phyloP scores from a whole-genome alignment of 2,797 vertebrate species.

The Cyclopterus lumpus region DNA sequence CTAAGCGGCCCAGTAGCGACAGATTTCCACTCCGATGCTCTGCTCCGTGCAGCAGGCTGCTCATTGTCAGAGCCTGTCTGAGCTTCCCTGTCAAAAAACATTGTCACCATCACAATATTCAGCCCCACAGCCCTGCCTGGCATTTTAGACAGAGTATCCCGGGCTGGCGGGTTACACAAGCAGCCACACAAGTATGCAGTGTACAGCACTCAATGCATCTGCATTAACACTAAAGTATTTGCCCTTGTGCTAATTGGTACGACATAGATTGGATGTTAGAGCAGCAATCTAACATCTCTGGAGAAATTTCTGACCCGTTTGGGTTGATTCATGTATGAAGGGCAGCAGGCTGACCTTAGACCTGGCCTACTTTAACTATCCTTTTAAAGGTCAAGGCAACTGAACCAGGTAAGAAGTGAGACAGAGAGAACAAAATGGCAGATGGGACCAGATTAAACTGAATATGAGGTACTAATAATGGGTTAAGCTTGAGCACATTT shows the following conservation, averaged over 20 bases:
- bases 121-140: conserved; percentile 49
- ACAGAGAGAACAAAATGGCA: neutral
- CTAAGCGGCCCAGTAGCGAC: conserved; percentile 49
- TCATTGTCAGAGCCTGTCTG: conserved; percentile 71
- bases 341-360: conserved; percentile 16
- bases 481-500: neutral
- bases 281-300: conserved; percentile 9
- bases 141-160: conserved; percentile 55
- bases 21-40: conserved; percentile 57
- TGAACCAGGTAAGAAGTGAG: neutral
- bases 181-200: conserved; percentile 36
- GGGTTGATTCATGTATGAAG: conserved; percentile 18
- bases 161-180: conserved; percentile 42
- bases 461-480: neutral
- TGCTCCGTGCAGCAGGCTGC: conserved; percentile 58
- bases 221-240: conserved; percentile 14
- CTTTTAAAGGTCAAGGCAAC: conserved; percentile 31
- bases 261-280: conserved; percentile 20
- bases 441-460: neutral
- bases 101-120: conserved; percentile 60
- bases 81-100: conserved; percentile 69
- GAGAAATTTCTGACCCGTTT: conserved; percentile 1
- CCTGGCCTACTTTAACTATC: conserved; percentile 5
- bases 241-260: conserved; percentile 20
- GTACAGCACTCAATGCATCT: conserved; percentile 21